phyloP scores from a whole-genome alignment of 2,797 vertebrate species.

The Enteromius fasciolatus region DNA sequence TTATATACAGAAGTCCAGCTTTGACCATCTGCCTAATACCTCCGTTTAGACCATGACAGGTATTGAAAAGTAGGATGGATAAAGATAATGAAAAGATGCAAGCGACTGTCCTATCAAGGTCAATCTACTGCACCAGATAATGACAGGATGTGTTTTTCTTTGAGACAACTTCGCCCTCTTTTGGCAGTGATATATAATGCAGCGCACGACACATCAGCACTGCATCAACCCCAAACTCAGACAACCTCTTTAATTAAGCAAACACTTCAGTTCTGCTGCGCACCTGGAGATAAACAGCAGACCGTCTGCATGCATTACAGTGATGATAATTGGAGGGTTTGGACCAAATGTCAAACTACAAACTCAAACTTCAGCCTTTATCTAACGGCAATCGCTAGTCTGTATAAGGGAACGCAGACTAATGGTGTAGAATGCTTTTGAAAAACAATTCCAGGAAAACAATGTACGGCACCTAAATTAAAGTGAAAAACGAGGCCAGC shows the following conservation, averaged over 20 bases:
- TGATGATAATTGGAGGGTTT: neutral
- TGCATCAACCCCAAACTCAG: neutral
- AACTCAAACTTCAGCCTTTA: neutral
- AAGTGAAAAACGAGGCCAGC: neutral
- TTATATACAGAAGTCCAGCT: neutral
- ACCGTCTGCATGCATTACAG: neutral
- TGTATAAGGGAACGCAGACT: neutral
- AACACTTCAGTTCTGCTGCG: neutral
- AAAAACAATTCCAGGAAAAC: neutral
- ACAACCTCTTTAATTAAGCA: neutral
- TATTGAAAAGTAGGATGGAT: neutral
- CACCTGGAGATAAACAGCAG: neutral
- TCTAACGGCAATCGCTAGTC: neutral
- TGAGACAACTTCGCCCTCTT: conserved; percentile 21
- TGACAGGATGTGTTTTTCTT: neutral
- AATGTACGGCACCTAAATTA: neutral
- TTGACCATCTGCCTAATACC: neutral
- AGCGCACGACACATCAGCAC: too few species aligned
- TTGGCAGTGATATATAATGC: neutral
- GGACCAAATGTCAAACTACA: neutral
- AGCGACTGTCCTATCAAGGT: neutral
- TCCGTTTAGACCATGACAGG: neutral
- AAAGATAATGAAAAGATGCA: neutral
- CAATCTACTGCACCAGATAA: neutral
- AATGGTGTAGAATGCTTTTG: neutral